A percentile compares a stretch with the other conserved stretches of the same genome.
Evolutionary conservation across 2,888 invertebrate species (phyloP).

Genomic region (Dasysyrphus albostriatus): DNA sequence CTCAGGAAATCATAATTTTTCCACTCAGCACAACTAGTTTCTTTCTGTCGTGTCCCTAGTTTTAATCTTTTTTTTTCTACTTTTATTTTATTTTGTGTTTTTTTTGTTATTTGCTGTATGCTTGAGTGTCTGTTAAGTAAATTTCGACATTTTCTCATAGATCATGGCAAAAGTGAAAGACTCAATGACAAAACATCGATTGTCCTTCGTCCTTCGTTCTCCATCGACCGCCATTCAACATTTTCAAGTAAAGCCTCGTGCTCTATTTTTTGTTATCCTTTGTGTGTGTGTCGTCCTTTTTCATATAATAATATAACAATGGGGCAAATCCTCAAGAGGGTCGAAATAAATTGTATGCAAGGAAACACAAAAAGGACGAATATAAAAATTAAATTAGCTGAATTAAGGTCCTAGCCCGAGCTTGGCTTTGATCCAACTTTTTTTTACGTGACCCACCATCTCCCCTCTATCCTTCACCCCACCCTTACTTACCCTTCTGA

Average conservation of each 20-base stretch:
- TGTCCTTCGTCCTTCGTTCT: conserved; percentile 44
- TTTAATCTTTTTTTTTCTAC: not conserved
- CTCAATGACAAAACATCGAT: conserved; percentile 57
- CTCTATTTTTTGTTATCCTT: conserved; percentile 49
- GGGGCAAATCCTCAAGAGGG: conserved; percentile 57
- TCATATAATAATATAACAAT: conserved; percentile 47
- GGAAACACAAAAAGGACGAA: conserved; percentile 47
- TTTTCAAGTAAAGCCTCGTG: conserved; percentile 55
- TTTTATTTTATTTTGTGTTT: not conserved
- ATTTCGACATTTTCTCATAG: conserved; percentile 58
- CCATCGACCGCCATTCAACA: conserved; percentile 56
- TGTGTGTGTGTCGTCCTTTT: conserved; percentile 52
- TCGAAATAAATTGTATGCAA: conserved; percentile 65
- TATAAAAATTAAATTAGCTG: conserved; percentile 65
- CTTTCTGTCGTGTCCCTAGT: conserved; percentile 13
- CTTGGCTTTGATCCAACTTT: conserved; percentile 65
- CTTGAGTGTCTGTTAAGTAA: conserved; percentile 33
- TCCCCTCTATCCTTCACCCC: too few species aligned
- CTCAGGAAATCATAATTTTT: conserved; percentile 54
- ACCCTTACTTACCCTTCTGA: not conserved
- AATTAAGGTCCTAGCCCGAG: conserved; percentile 67
- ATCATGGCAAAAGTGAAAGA: conserved; percentile 50
- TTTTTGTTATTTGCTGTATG: not conserved
- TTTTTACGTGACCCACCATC: not conserved
- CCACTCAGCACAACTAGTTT: conserved; percentile 40